Evolutionary conservation across 2,888 invertebrate genomes (phyloP).

Genomic region (Alentia gelatinosa): DNA sequence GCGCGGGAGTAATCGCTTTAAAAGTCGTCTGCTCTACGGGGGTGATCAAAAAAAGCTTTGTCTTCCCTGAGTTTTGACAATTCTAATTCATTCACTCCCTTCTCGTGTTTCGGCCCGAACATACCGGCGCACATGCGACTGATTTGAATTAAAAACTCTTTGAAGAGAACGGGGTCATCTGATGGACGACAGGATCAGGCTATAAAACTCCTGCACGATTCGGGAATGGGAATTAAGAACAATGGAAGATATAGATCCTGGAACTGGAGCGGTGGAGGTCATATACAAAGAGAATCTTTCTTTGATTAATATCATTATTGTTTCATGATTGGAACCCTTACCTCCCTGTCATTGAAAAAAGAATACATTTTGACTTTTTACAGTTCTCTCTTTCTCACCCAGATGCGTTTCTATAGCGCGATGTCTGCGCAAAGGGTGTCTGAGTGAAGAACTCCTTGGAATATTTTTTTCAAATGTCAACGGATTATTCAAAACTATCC

Average conservation of each 20-base stretch:
- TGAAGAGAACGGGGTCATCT: constrained; percentile 12
- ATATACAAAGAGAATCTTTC: background rate
- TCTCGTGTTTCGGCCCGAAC: constrained; percentile 1
- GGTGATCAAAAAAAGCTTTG: constrained; percentile 46
- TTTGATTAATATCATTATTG: background rate
- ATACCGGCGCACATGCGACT: constrained; percentile 41
- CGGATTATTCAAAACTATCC: no score
- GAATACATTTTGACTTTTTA: no score
- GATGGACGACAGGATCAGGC: background rate
- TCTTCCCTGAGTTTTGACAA: constrained; percentile 27
- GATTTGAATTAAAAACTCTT: constrained; percentile 46
- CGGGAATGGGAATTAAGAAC: background rate
- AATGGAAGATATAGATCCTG: background rate
- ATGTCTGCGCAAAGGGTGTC: no score
- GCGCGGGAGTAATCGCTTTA: constrained; percentile 42
- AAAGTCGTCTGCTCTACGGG: background rate
- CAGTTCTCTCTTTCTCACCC: background rate
- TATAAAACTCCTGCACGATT: background rate
- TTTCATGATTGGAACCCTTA: background rate
- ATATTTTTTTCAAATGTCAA: no score
- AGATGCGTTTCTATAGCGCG: background rate
- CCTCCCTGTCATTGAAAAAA: background rate
- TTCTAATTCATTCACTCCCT: constrained; percentile 22
- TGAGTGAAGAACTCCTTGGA: no score
- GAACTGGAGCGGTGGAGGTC: background rate